Evolutionary conservation across 2,113 vertebrate genomes (phyloP), one percentile per base, ranked within the genome.

Genomic region (Megaleporinus macrocephalus): DNA sequence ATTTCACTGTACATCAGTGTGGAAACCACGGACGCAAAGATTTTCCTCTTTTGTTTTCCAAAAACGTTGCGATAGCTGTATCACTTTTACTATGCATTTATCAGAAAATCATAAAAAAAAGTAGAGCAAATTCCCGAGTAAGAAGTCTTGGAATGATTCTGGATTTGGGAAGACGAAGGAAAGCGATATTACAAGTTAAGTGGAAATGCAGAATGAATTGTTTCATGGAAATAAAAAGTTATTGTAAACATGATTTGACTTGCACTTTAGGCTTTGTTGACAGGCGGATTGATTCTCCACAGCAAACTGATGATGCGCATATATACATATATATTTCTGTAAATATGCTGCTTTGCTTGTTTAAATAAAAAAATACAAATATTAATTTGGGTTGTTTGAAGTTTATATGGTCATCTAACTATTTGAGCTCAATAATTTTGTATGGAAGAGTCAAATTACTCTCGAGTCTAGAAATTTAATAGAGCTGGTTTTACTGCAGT

Each of bases 341-440:
- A 90, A 90, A 93, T 93, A 93, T 91, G 90, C 79, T 86, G 86
- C 88, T 91, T 89, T 90, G 92, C 91, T 94, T 93, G 91, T 91
- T n/a, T 90, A 82, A 92, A 91, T 92, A 90, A 88, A 91, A 87
- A 24, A 30, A 78, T 47, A 26, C 27, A 73, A 61, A 24, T 6
- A 0, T 49, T 53, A n/a, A 0, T 63, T 6, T 20, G 26, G 7
- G 13, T 10, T 47, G 7, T 47, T 47, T 47, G n/a, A n/a, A n/a
- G n/a, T n/a, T n/a, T n/a, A n/a, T n/a, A n/a, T n/a, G n/a, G n/a
- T n/a, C n/a, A n/a, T n/a, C n/a, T n/a, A n/a, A n/a, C n/a, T n/a
- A n/a, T n/a, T n/a, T n/a, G n/a, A n/a, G n/a, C n/a, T n/a, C n/a
- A 36, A 11, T 47, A 47, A 47, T 7, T 47, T 47, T 6, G 6